Evolutionary conservation across 2,888 invertebrate genomes (phyloP), one percentile per base, ranked within the genome.

Genomic region (Parochlus steinenii): DNA sequence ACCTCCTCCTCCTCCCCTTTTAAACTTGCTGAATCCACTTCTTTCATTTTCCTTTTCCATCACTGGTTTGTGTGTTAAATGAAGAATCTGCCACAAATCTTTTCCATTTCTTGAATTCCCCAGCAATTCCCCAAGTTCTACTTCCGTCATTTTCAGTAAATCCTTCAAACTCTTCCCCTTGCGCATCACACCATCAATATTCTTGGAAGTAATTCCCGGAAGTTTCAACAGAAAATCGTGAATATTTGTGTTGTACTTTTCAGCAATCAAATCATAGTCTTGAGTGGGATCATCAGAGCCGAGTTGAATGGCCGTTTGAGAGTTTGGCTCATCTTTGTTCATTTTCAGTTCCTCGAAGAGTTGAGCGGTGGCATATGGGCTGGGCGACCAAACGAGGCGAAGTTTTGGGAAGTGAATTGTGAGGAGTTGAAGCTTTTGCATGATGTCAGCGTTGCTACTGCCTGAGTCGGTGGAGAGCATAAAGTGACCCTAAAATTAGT

Each of bases 321-420:
- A 60, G 54, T 74, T 73, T 0, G 93, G 93, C 53, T 93, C 80
- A 14, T 71, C 71, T 55, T 79, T 75, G 5, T 80, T 83, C 62
- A 74, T 69, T 77, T 95, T 97, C 2, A 95, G 63, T 57, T 95
- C 90, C 52, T 90, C 83, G 58, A 97, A 95, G 30, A 97, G 63
- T 58, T 97, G 92, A 0, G 93, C 90, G 1, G 92, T 89, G 24
- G 92, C 92, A 55, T 89, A 85, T 0, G 97, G 93, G 54, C 83
- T 89, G 3, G 90, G 89, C 8, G 93, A 93, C 97, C 97, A 97
- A 22, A 97, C 79, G 6, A 97, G 63, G 45, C 87, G 78, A 41
- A 98, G 62, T 48, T 80, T 74, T 2, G 97, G 95, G 60, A 97
- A 95, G 54, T 93, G 87, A 45, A 97, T 63, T 0, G 97, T 93